phyloP scores from a whole-genome alignment of 1,140 invertebrate genomes.

The Drosophila sturtevanti region DNA sequence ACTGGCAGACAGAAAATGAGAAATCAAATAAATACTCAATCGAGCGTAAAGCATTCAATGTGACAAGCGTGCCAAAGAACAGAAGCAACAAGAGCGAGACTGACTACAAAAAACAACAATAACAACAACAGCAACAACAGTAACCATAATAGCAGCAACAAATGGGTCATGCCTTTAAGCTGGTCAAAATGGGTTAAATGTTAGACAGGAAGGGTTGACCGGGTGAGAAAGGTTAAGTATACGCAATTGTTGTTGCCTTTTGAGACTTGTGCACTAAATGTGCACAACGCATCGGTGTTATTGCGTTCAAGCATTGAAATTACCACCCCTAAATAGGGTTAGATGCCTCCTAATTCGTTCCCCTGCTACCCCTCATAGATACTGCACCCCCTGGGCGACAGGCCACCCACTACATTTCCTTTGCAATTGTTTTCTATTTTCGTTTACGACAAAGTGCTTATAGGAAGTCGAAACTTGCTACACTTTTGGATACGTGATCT shows the following conservation, averaged over 20 bases:
- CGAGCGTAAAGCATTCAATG: constrained; percentile 74
- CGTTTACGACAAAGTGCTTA: constrained; percentile 52
- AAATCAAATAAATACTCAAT: constrained; percentile 81
- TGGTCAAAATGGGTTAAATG: constrained; percentile 49
- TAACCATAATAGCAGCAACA: constrained; percentile 48
- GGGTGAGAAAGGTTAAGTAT: constrained; percentile 43
- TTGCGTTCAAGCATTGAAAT: constrained; percentile 21
- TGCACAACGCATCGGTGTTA: constrained; percentile 28
- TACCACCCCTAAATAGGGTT: not conserved
- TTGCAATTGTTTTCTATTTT: constrained; percentile 49
- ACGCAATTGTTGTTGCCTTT: constrained; percentile 49
- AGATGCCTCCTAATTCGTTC: not conserved
- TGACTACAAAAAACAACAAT: not conserved
- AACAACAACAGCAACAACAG: constrained; percentile 40
- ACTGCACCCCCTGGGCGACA: no score
- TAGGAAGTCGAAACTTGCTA: constrained; percentile 54
- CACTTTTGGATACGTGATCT: constrained; percentile 56
- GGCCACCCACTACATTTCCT: not conserved
- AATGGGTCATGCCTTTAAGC: constrained; percentile 49
- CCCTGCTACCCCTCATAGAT: not conserved
- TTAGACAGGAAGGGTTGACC: not conserved
- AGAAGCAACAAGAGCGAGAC: not conserved
- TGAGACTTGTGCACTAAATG: constrained; percentile 31
- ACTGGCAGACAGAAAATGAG: constrained; percentile 72
- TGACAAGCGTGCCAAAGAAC: constrained; percentile 52